These are phyloP conservation scores for Carabus problematicus DNA, from an alignment of 2,888 invertebrate genomes.

Conservation along the genomic window DNA sequence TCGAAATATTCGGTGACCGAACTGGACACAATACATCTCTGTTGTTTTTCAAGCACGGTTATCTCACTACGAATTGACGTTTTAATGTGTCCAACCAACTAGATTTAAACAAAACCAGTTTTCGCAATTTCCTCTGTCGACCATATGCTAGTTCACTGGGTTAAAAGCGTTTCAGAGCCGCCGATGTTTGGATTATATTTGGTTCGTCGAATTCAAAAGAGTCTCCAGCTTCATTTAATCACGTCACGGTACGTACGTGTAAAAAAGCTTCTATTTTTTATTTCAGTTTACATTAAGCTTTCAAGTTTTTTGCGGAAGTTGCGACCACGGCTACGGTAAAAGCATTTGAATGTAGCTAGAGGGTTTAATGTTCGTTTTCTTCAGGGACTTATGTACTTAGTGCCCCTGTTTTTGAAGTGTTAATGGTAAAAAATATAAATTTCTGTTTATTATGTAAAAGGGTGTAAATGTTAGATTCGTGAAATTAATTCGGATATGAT, in stretches of 20 bases:
- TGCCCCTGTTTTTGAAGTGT: too few species aligned
- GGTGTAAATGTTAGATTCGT: too few species aligned
- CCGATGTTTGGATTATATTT: conserved; percentile 19
- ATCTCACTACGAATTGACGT: conserved; percentile 6
- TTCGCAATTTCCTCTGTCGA: conserved; percentile 19
- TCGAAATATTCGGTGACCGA: conserved; percentile 3
- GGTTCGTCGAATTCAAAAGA: conserved; percentile 6
- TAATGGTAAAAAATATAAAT: too few species aligned
- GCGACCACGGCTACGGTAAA: conserved; percentile 15
- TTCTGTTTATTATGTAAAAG: too few species aligned
- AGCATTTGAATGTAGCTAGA: conserved; percentile 18
- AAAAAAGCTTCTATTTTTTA: conserved; percentile 12
- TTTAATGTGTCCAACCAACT: conserved; percentile 24
- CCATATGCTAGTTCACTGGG: conserved; percentile 5
- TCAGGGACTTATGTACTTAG: too few species aligned
- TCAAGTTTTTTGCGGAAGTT: conserved; percentile 5
- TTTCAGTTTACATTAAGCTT: conserved; percentile 12
- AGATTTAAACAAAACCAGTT: conserved; percentile 23
- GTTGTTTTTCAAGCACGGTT: background rate
- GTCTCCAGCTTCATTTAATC: conserved; percentile 14
- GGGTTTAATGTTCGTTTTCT: background rate
- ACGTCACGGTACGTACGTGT: conserved; percentile 3
- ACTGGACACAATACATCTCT: background rate
- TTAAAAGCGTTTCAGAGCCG: conserved; percentile 24
- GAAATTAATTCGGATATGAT: too few species aligned